Evolutionary conservation across 2,888 invertebrate genomes (phyloP), one percentile per base, ranked within the genome.

Genomic region (Mimumesa dahlbomi): DNA sequence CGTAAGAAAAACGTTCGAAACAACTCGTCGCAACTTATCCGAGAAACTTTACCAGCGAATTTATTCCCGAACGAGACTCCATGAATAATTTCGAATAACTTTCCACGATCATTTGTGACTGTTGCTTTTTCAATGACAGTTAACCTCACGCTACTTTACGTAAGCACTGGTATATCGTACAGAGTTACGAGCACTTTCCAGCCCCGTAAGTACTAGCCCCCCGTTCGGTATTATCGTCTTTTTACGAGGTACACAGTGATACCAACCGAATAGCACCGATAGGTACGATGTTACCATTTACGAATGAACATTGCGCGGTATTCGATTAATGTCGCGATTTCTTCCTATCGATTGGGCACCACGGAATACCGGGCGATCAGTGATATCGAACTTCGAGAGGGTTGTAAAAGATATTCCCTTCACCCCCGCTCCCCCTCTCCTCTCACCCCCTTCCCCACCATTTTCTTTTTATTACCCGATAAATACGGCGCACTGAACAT

Each of bases 161-260:
- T 46, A 25, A 34, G 25, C 29, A 19, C 31, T 34, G 21, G 31
- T 48, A 14, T 45, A 36, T 54, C 25, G 45, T 16, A 9, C 18
- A 34, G 29, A 42, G 50, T 61, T 52, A 59, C 38, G 43, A 36
- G 58, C 49, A 36, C 40, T 21, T 46, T 29, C 22, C n/a, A 9
- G 19, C 14, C 5, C 43, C 16, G 50, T 40, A 25, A 54, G 54
- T 45, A 43, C 50, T n/a, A n/a, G n/a, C 57, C 49, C 49, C 62
- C 43, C 62, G 31, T 73, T 40, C 36, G 54, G 52, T 29, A 58
- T 73, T 73, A 62, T 73, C 61, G 73, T 16, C 57, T 53, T 71
- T 66, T 71, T 69, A 71, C 53, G 69, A 48, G 52, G 31, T 53
- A 43, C 63, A 29, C 38, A 31, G 22, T 36, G 57, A 57, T 71